Conservation (phyloP, 1,140 invertebrate species). For the Harlomillsia oculata region DNA sequence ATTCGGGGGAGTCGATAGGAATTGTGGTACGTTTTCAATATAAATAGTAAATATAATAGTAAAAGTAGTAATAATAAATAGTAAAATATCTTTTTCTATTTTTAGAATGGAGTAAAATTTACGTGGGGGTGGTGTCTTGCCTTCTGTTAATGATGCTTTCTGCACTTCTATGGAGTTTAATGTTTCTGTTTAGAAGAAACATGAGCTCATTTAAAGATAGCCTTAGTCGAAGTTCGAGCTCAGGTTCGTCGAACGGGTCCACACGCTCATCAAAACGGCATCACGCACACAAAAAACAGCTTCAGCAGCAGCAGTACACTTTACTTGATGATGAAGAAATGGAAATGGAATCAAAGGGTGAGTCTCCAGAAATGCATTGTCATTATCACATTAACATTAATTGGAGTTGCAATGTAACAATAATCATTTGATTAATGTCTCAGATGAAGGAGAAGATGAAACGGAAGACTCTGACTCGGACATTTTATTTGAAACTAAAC, state of each 20-base stretch:
- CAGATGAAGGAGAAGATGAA: slow-evolving; percentile 46
- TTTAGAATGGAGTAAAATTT: slow-evolving; percentile 77
- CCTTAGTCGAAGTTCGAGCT: slow-evolving; percentile 31
- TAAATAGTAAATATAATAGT: slow-evolving; percentile 20
- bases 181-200: slow-evolving; percentile 55
- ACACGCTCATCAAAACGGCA: slow-evolving; percentile 38
- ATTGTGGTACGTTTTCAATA: slow-evolving; percentile 69
- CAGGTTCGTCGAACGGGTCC: slow-evolving; percentile 15
- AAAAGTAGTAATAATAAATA: neutral
- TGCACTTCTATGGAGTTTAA: slow-evolving; percentile 57
- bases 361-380: neutral
- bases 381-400: neutral
- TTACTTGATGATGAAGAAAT: slow-evolving; percentile 51
- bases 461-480: slow-evolving; percentile 61
- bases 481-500: slow-evolving; percentile 55
- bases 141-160: slow-evolving; percentile 53
- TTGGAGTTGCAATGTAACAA: neutral
- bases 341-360: slow-evolving; percentile 37
- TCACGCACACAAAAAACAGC: slow-evolving; percentile 25
- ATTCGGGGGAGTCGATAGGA: slow-evolving; percentile 55
- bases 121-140: slow-evolving; percentile 66
- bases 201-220: slow-evolving; percentile 43
- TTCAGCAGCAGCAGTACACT: slow-evolving; percentile 52
- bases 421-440: slow-evolving; percentile 20
- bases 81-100: slow-evolving; percentile 22